Percentiles rank a stretch among this genome's conserved stretches.
These are phyloP conservation scores for Pangasius krempfi DNA, from an alignment of 2,797 vertebrate species.

Conservation along the genomic window DNA sequence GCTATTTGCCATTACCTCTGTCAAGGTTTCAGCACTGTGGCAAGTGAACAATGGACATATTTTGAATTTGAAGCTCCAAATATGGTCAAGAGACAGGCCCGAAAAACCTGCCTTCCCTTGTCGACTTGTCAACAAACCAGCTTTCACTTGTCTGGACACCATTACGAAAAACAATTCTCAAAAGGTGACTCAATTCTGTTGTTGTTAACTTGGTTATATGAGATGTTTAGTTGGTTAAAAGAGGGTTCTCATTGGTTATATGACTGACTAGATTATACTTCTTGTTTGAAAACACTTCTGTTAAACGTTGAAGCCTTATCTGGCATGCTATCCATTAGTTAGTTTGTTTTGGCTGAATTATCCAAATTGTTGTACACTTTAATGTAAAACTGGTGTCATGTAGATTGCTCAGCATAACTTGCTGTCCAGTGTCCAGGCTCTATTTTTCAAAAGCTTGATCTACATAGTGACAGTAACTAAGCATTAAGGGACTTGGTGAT, in stretches of 20 bases:
- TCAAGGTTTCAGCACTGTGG: slow-evolving; percentile 1
- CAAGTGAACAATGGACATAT: background rate
- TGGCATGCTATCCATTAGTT: background rate
- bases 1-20: background rate
- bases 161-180: background rate
- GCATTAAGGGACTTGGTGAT: background rate
- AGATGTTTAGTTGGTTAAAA: background rate
- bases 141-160: background rate
- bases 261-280: background rate
- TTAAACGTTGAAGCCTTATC: background rate
- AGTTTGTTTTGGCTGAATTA: background rate
- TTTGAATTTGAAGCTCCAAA: background rate
- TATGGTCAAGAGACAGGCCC: background rate
- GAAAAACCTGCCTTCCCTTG: background rate
- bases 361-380: background rate
- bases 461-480: slow-evolving; percentile 1
- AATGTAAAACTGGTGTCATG: background rate
- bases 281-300: background rate
- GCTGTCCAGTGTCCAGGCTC: background rate
- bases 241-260: background rate
- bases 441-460: background rate
- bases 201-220: background rate
- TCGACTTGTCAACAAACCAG: background rate
- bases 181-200: background rate
- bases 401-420: background rate